Conservation (phyloP, 2,113 vertebrate species). For the Neolamprologus brichardi region DNA sequence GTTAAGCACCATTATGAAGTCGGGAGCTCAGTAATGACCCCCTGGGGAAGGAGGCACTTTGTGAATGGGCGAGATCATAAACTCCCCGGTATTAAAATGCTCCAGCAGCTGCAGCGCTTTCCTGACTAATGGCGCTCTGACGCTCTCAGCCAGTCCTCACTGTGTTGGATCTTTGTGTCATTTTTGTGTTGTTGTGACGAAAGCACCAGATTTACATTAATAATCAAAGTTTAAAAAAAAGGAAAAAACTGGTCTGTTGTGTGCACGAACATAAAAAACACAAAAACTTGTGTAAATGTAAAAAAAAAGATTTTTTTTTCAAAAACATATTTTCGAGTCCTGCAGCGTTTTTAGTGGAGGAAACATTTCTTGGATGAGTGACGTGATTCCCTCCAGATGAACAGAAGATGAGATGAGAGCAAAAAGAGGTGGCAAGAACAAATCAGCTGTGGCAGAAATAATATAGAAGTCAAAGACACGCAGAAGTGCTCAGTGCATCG, state of each 20-base stretch:
- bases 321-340: not conserved
- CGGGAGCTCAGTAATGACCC: slow-evolving; percentile 60
- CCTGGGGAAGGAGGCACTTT: slow-evolving; percentile 46
- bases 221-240: accelerated
- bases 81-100: slow-evolving; percentile 43
- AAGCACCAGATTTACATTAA: not conserved
- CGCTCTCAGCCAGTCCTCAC: not conserved
- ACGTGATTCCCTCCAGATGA: accelerated
- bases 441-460: not conserved
- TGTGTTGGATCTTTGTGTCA: not conserved
- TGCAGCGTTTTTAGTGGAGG: accelerated
- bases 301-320: accelerated
- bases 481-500: accelerated
- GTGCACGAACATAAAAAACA: no score
- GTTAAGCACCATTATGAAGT: slow-evolving; percentile 67
- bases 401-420: not conserved
- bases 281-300: not conserved
- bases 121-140: slow-evolving; percentile 46
- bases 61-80: slow-evolving; percentile 52
- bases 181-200: not conserved
- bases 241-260: accelerated
- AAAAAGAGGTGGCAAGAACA: not conserved
- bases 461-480: not conserved
- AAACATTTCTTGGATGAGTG: not conserved
- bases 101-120: slow-evolving; percentile 62